These are phyloP conservation scores for Phortica okadai DNA, from an alignment of 2,888 invertebrate species.

Conservation along the genomic window DNA sequence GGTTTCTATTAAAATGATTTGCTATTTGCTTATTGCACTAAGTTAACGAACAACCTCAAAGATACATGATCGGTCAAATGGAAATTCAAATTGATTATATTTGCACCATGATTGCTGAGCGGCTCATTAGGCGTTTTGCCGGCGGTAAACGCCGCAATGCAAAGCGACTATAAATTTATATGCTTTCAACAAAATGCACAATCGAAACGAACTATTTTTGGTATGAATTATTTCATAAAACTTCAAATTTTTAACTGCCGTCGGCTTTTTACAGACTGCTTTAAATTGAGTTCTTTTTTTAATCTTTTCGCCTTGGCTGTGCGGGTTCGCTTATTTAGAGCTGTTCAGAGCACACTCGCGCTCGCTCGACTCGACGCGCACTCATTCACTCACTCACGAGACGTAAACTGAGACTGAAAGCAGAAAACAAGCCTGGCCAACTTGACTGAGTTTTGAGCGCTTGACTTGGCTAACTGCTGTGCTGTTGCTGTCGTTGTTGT, in stretches of 20 bases:
- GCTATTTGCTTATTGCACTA: slow-evolving; percentile 8
- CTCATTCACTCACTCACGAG: slow-evolving; percentile 58
- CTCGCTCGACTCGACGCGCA: slow-evolving; percentile 63
- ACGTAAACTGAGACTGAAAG: slow-evolving; percentile 64
- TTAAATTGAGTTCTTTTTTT: background rate
- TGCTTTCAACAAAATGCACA: no score
- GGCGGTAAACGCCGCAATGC: slow-evolving; percentile 11
- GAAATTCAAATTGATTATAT: background rate
- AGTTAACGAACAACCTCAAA: slow-evolving; percentile 1
- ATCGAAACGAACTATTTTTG: no score
- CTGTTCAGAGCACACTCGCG: slow-evolving; percentile 37
- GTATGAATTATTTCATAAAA: no score
- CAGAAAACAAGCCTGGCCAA: slow-evolving; percentile 46
- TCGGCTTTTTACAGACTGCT: background rate
- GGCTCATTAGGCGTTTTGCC: background rate
- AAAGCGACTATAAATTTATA: background rate
- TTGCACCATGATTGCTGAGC: background rate
- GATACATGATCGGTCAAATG: no score
- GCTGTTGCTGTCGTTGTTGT: slow-evolving; percentile 33
- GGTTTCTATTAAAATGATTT: background rate
- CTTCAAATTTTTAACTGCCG: no score
- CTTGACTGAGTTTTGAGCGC: slow-evolving; percentile 21
- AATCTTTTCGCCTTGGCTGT: background rate
- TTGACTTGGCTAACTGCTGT: slow-evolving; percentile 47
- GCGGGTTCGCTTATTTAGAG: slow-evolving; percentile 3